Evolutionary conservation across 2,797 vertebrate species (phyloP).

Genomic region (Cynodonichthys magdalenae): DNA sequence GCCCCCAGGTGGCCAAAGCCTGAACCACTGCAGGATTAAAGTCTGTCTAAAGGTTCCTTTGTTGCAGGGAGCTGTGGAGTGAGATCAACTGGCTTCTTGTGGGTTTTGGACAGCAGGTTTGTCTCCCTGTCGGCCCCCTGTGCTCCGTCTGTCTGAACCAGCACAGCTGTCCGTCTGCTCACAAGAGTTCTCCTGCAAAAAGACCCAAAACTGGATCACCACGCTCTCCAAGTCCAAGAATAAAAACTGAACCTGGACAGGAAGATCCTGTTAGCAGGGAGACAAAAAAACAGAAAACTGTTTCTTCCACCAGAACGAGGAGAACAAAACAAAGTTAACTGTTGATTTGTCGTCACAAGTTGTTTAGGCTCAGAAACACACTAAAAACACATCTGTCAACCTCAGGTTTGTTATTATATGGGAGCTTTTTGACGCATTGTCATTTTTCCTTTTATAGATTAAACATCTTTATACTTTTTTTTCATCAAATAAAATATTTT

Average conservation of each 20-base stretch:
- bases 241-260: slow-evolving; percentile 48
- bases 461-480: too few relatives aligned
- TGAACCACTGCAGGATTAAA: background rate
- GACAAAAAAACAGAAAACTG: slow-evolving; percentile 1
- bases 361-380: background rate
- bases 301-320: slow-evolving; percentile 18
- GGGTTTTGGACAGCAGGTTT: slow-evolving; percentile 96
- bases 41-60: background rate
- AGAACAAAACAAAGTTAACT: slow-evolving; percentile 20
- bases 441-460: background rate
- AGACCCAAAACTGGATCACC: slow-evolving; percentile 53
- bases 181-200: slow-evolving; percentile 67
- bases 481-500: too few relatives aligned
- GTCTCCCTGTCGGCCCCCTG: slow-evolving; percentile 87
- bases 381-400: slow-evolving; percentile 6
- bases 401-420: background rate
- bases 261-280: slow-evolving; percentile 13
- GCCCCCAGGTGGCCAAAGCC: background rate
- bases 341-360: slow-evolving; percentile 14
- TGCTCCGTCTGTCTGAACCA: slow-evolving; percentile 90
- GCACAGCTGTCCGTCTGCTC: slow-evolving; percentile 86
- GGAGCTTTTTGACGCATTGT: background rate
- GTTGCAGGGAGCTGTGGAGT: slow-evolving; percentile 89
- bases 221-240: slow-evolving; percentile 12
- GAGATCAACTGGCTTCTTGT: slow-evolving; percentile 95